phyloP scores from a whole-genome alignment of 2,888 invertebrate species.

The Xanthia icteritia region DNA sequence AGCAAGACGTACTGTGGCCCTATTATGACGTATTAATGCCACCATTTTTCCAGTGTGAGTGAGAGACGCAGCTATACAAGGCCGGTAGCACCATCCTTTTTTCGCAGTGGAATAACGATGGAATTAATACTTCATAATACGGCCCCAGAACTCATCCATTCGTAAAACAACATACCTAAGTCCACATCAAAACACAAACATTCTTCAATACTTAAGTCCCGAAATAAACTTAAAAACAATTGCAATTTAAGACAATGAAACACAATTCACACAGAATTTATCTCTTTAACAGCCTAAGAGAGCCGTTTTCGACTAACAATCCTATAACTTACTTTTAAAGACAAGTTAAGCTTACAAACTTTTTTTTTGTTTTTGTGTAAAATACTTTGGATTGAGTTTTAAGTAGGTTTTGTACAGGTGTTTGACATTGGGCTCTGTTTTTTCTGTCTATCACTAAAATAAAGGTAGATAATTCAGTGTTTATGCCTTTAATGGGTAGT shows the following conservation, averaged over 20 bases:
- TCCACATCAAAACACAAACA: slow-evolving; percentile 8
- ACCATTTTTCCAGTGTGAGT: too few species aligned
- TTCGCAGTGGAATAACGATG: too few species aligned
- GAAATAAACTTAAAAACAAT: slow-evolving; percentile 45
- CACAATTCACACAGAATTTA: slow-evolving; percentile 65
- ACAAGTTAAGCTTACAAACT: slow-evolving; percentile 56
- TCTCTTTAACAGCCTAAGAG: slow-evolving; percentile 67
- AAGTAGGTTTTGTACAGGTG: slow-evolving; percentile 30
- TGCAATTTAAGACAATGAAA: slow-evolving; percentile 35
- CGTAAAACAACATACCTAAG: slow-evolving; percentile 6
- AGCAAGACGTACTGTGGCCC: neutral
- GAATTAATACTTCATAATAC: too few species aligned
- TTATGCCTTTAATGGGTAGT: neutral
- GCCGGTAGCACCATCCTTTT: too few species aligned
- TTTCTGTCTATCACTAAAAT: neutral
- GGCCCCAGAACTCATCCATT: neutral
- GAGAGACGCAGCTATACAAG: too few species aligned
- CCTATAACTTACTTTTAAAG: slow-evolving; percentile 61
- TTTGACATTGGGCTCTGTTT: neutral
- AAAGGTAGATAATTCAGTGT: too few species aligned
- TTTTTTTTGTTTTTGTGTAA: slow-evolving; percentile 53
- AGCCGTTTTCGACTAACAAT: slow-evolving; percentile 60
- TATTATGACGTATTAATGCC: too few species aligned
- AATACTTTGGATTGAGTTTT: slow-evolving; percentile 43
- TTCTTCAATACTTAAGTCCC: neutral